These are phyloP conservation scores for Drosophila cognata DNA, from an alignment of 2,888 invertebrate species.

Conservation along the genomic window DNA sequence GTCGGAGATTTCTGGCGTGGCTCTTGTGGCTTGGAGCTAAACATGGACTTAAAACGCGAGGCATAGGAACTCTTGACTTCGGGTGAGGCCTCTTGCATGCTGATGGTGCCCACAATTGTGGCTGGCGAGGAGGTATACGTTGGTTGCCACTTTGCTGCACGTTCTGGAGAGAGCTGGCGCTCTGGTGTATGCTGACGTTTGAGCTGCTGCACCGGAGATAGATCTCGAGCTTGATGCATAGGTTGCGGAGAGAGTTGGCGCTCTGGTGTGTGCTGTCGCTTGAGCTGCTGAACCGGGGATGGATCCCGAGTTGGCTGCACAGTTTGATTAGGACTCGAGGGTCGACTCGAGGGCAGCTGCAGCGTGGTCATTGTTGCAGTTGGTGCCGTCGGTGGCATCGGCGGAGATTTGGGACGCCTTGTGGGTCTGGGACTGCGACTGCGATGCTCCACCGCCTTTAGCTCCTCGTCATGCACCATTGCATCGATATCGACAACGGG, in stretches of 20 bases:
- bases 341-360: slow-evolving; percentile 58
- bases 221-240: not conserved
- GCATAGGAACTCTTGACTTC: slow-evolving; percentile 81
- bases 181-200: slow-evolving; percentile 82
- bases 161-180: slow-evolving; percentile 71
- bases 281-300: slow-evolving; percentile 57
- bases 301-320: slow-evolving; percentile 2
- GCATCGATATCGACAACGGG: slow-evolving; percentile 75
- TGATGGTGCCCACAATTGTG: slow-evolving; percentile 38
- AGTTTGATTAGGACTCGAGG: slow-evolving; percentile 50
- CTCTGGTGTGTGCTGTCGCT: slow-evolving; percentile 80
- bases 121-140: slow-evolving; percentile 19
- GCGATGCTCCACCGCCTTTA: slow-evolving; percentile 65
- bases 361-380: slow-evolving; percentile 51
- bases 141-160: slow-evolving; percentile 61
- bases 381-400: slow-evolving; percentile 16
- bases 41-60: slow-evolving; percentile 82
- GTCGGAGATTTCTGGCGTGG: slow-evolving; percentile 62
- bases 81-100: slow-evolving; percentile 55
- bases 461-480: slow-evolving; percentile 67
- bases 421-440: slow-evolving; percentile 64
- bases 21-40: slow-evolving; percentile 64
- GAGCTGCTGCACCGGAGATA: slow-evolving; percentile 39
- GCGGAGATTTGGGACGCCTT: slow-evolving; percentile 63
- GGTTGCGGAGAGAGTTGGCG: slow-evolving; percentile 62